A percentile compares a stretch with the other conserved stretches of the same genome.
These are phyloP conservation scores for Bubo bubo DNA, from an alignment of 2,113 vertebrate genomes.

Conservation along the genomic window DNA sequence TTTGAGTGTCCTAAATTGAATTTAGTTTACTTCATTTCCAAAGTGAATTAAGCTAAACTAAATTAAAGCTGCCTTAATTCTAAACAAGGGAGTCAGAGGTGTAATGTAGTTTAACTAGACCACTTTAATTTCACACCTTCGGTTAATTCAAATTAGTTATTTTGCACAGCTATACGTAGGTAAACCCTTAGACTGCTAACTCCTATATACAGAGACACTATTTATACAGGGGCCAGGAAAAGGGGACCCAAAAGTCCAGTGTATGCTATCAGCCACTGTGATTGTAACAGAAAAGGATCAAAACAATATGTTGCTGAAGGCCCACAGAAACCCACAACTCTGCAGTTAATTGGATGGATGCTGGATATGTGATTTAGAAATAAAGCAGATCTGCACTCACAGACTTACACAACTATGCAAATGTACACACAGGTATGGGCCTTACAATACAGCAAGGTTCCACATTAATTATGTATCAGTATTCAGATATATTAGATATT, in stretches of 20 bases:
- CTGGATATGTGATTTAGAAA: not conserved
- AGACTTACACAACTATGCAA: not conserved
- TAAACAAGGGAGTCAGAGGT: constrained; percentile 39
- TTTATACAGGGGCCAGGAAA: not conserved
- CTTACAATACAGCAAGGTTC: not conserved
- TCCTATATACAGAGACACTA: not conserved
- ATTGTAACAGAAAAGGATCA: not conserved
- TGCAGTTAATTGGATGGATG: not conserved
- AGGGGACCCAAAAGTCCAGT: not conserved
- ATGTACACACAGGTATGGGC: not conserved
- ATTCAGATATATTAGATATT: not conserved
- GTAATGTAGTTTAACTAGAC: constrained; percentile 45
- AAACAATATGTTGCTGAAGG: not conserved
- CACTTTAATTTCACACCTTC: constrained; percentile 9
- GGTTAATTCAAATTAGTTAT: constrained; percentile 34
- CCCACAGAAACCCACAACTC: not conserved
- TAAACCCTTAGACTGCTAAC: not conserved
- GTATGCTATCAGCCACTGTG: not conserved
- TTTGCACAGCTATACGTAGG: not conserved
- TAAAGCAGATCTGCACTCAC: not conserved
- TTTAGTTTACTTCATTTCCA: constrained; percentile 55
- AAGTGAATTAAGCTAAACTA: constrained; percentile 61
- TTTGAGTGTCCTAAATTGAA: constrained; percentile 42
- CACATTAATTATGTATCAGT: not conserved
- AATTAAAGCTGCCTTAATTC: constrained; percentile 56